Evolutionary conservation across 2,888 invertebrate species (phyloP).

Genomic region (Himalopsyche anomala): DNA sequence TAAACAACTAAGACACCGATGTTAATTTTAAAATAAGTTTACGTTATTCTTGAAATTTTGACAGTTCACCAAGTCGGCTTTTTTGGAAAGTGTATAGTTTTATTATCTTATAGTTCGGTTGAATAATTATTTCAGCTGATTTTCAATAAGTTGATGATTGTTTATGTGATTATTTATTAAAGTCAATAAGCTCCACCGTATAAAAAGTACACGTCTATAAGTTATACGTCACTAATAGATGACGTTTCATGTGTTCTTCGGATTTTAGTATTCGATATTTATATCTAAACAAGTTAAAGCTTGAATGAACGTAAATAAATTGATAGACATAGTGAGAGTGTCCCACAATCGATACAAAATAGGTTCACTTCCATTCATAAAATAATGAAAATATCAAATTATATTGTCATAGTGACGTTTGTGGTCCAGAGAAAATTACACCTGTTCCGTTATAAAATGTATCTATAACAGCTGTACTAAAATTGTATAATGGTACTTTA

Average conservation of each 20-base stretch:
- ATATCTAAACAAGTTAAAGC: background rate
- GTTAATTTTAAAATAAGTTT: no score
- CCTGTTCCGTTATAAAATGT: background rate
- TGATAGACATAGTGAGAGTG: background rate
- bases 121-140: no score
- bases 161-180: no score
- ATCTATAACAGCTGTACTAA: background rate
- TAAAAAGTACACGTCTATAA: background rate
- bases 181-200: background rate
- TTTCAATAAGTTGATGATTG: no score
- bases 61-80: no score
- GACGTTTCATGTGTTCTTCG: background rate
- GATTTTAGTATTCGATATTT: background rate
- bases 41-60: no score
- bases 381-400: background rate
- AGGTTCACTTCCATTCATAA: slow-evolving; percentile 15
- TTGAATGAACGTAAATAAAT: background rate
- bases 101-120: no score
- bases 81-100: no score
- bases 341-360: background rate
- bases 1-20: no score
- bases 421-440: background rate
- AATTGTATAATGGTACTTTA: background rate
- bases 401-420: slow-evolving; percentile 21
- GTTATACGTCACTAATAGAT: background rate